phyloP scores from a whole-genome alignment of 2,113 vertebrate species.

The Dipodomys spectabilis region DNA sequence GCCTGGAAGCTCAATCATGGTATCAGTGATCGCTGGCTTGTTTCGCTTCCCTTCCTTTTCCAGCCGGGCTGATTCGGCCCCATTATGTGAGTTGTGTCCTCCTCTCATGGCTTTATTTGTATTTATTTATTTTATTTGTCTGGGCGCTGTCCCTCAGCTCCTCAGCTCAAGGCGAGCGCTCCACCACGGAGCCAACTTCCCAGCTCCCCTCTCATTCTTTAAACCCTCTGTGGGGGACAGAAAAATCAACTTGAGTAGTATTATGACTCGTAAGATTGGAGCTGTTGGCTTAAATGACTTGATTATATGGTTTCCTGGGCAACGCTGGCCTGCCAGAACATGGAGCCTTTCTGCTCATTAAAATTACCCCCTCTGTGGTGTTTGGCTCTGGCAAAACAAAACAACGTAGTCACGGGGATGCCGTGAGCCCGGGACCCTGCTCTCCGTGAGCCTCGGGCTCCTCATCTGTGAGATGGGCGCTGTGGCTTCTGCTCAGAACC shows the following conservation, averaged over 20 bases:
- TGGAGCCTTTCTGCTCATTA: background rate
- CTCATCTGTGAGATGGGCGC: background rate
- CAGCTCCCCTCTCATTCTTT: background rate
- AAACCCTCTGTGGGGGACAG: background rate
- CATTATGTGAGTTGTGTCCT: background rate
- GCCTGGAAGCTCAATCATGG: background rate
- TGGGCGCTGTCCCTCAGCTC: too few species aligned
- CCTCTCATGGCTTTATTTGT: background rate
- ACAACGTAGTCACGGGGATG: too few species aligned
- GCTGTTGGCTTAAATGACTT: background rate
- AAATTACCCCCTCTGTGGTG: background rate
- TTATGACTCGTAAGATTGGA: background rate
- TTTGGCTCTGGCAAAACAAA: background rate
- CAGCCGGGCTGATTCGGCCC: background rate
- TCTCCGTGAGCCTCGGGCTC: background rate
- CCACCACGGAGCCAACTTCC: rapidly evolving
- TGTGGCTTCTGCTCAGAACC: background rate
- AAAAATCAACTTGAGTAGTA: background rate
- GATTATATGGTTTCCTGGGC: background rate
- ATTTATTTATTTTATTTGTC: too few species aligned
- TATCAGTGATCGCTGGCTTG: background rate
- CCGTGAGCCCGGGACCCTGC: background rate
- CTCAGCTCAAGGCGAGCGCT: too few species aligned
- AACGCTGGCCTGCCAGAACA: background rate
- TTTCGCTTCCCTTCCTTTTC: background rate